Evolutionary conservation across 2,113 vertebrate genomes (phyloP).

Genomic region (Lycocorax pyrrhopterus): DNA sequence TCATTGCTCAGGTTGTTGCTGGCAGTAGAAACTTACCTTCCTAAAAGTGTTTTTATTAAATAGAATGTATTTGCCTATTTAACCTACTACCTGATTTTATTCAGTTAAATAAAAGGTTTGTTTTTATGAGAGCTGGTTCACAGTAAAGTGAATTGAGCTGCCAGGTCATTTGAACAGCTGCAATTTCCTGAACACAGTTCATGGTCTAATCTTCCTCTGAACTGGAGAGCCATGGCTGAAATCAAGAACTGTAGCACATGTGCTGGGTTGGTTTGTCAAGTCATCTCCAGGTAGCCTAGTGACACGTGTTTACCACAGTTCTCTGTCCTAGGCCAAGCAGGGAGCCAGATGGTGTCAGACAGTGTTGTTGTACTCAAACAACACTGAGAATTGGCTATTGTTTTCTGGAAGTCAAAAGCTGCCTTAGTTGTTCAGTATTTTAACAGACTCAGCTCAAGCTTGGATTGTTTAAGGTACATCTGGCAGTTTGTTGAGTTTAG

Average conservation of each 20-base stretch:
- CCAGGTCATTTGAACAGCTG: neutral
- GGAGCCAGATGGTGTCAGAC: neutral
- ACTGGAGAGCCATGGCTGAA: neutral
- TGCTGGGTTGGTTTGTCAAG: neutral
- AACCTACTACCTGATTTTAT: neutral
- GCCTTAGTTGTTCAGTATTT: neutral
- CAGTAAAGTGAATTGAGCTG: neutral
- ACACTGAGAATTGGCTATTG: neutral
- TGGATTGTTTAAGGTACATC: neutral
- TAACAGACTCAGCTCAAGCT: neutral
- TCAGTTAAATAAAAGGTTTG: neutral
- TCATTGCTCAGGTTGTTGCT: neutral
- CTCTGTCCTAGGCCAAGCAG: neutral
- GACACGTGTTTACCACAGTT: neutral
- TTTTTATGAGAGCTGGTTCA: neutral
- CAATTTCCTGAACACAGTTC: neutral
- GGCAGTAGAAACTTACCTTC: neutral
- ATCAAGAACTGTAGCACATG: neutral
- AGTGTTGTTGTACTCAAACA: neutral
- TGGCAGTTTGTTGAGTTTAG: neutral
- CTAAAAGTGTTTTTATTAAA: neutral
- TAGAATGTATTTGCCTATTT: neutral
- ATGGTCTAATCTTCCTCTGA: neutral
- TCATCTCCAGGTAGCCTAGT: neutral
- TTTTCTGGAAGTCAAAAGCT: neutral